These are phyloP conservation scores for Sthenelais limicola DNA, from an alignment of 2,888 invertebrate species.

Conservation along the genomic window DNA sequence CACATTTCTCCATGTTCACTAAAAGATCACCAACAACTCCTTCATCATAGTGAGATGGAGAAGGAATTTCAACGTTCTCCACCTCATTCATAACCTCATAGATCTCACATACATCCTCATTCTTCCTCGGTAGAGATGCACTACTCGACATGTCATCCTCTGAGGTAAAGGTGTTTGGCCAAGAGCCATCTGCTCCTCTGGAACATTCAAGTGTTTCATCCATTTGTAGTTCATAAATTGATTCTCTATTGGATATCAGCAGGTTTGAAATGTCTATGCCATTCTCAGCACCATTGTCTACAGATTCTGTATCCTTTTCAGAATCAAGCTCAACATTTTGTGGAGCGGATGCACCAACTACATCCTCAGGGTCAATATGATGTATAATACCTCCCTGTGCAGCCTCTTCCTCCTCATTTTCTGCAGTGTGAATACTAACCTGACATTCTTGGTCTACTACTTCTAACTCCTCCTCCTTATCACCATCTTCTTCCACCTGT, in stretches of 20 bases:
- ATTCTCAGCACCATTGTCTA: constrained; percentile 11
- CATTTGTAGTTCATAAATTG: constrained; percentile 68
- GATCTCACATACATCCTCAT: constrained; percentile 27
- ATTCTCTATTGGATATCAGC: constrained; percentile 56
- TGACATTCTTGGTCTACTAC: constrained; percentile 28
- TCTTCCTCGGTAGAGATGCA: constrained; percentile 39
- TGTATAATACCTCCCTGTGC: constrained; percentile 11
- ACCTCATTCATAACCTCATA: constrained; percentile 38
- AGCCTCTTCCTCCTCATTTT: constrained; percentile 24
- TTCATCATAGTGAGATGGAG: constrained; percentile 27
- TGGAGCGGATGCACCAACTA: not conserved
- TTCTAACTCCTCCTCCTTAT: constrained; percentile 19
- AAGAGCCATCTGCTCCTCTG: constrained; percentile 25
- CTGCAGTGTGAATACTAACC: constrained; percentile 33
- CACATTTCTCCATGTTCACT: constrained; percentile 19
- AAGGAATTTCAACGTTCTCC: constrained; percentile 30
- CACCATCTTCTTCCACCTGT: constrained; percentile 10
- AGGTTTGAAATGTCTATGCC: constrained; percentile 7
- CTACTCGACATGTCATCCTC: constrained; percentile 37
- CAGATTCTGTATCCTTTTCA: constrained; percentile 12
- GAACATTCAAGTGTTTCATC: constrained; percentile 56
- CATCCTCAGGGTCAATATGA: not conserved
- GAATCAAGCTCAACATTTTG: too few relatives aligned
- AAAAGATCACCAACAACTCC: constrained; percentile 9
- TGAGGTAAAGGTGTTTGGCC: constrained; percentile 39